Evolutionary conservation across 2,113 vertebrate genomes (phyloP), one percentile per base, ranked within the genome.

Genomic region (Brienomyrus brachyistius): DNA sequence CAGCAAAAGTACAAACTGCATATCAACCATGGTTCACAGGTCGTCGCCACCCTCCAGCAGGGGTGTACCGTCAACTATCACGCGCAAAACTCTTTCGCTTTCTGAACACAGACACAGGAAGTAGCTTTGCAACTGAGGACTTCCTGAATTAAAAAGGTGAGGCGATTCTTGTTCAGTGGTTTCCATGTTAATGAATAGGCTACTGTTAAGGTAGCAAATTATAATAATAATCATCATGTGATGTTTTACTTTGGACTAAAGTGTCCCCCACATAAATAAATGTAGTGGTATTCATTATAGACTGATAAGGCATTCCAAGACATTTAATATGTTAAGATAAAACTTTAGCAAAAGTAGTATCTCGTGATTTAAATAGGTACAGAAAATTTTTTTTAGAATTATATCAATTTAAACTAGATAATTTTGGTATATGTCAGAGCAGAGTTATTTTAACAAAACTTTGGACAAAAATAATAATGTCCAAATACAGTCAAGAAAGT

Each of bases 141-240:
- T 93, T 94, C 93, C 93, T 93, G 90, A 51, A 86, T 80, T 43
- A 43, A 43, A 66, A 59, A 54, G 5, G 56, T 47, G 15, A 2
- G 10, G 86, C 13, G 62, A 13, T 70, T 70, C 27, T 70, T 13
- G 9, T 31, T 70, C 62, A 70, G 5, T 31, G 62, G 62, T 70
- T 31, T 70, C n/a, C 23, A 66, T 10, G 59, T 66, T 10, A 59
- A 8, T 23, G 21, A 59, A 77, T 11, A 52, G 8, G 31, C 27
- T 43, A 10, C 11, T 52, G 77, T 43, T 87, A 52, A 51, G 13
- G 21, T 54, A 35, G 19, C 8, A 82, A 10, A 40, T 47, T 23
- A 45, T 48, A 11, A 85, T 50, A 47, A 62, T 62, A 62, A 56
- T 21, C 54, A 31, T 70, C 45, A 48, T 27, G 47, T 66, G 3